A percentile compares a stretch with the other conserved stretches of the same genome.
These are phyloP conservation scores for Meandrusa payeni DNA, from an alignment of 2,888 invertebrate genomes.

Conservation along the genomic window DNA sequence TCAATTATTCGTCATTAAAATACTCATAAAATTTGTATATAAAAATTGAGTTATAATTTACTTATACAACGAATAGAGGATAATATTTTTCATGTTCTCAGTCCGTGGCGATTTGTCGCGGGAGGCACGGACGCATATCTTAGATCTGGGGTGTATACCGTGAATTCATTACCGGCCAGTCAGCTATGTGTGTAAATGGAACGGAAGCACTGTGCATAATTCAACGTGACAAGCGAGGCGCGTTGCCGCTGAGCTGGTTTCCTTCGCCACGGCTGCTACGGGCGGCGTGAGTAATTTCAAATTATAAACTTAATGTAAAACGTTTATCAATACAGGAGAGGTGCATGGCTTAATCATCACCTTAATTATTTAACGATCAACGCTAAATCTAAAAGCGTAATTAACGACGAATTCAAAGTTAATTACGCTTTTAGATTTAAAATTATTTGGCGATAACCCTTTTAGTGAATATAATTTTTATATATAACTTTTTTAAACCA, in stretches of 20 bases:
- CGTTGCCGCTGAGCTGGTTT: constrained; percentile 30
- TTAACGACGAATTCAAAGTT: too few species aligned
- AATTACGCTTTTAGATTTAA: too few species aligned
- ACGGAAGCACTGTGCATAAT: constrained; percentile 67
- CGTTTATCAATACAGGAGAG: constrained; percentile 1
- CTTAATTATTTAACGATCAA: not conserved
- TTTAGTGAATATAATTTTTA: too few species aligned
- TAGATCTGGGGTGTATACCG: constrained; percentile 60
- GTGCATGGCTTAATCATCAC: not conserved
- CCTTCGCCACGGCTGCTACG: constrained; percentile 5
- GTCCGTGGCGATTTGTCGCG: constrained; percentile 32
- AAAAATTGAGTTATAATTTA: too few species aligned
- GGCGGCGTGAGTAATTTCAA: constrained; percentile 2
- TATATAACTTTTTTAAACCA: too few species aligned
- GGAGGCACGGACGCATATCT: constrained; percentile 64
- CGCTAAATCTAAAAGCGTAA: not conserved
- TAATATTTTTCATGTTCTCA: too few species aligned
- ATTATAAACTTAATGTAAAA: constrained; percentile 11
- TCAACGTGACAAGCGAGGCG: constrained; percentile 43
- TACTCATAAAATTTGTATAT: too few species aligned
- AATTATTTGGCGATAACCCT: too few species aligned
- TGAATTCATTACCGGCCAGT: constrained; percentile 66
- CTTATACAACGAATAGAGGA: too few species aligned
- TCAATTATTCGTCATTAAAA: too few species aligned
- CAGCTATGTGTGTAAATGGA: constrained; percentile 69